phyloP scores from a whole-genome alignment of 37 sponge, comb jelly and placozoan genomes.

The Chondrosia reniformis region DNA sequence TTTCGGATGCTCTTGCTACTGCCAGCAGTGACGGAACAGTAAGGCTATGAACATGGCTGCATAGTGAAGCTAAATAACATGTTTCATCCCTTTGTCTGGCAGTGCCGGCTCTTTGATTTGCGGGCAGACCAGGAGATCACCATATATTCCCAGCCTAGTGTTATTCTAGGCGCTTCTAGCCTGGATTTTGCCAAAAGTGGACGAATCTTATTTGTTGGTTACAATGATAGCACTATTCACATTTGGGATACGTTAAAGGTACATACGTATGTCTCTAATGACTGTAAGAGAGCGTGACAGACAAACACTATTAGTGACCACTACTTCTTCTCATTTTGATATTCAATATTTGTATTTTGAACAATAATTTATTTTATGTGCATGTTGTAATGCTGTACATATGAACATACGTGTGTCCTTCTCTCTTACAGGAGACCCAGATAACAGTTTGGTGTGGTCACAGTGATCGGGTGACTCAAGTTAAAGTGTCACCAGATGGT shows the following conservation, averaged over 20 bases:
- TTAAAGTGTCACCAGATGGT: slow-evolving; percentile 82
- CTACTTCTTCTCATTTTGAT: neutral
- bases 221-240: slow-evolving; percentile 66
- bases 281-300: no score
- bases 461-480: slow-evolving; percentile 55
- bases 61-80: neutral
- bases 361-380: neutral
- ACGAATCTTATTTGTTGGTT: slow-evolving; percentile 78
- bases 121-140: slow-evolving; percentile 78
- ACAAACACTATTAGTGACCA: neutral
- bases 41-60: slow-evolving; percentile 8
- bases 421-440: slow-evolving; percentile 48
- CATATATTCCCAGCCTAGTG: slow-evolving; percentile 57
- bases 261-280: neutral
- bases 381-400: neutral
- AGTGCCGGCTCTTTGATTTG: slow-evolving; percentile 85
- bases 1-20: slow-evolving; percentile 69
- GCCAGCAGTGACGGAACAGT: slow-evolving; percentile 81
- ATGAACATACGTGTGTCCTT: neutral
- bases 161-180: slow-evolving; percentile 63
- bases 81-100: neutral
- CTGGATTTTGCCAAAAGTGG: slow-evolving; percentile 74
- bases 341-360: neutral
- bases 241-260: slow-evolving; percentile 90
- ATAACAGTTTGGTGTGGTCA: slow-evolving; percentile 47